Percentiles rank a stretch among this genome's conserved stretches.
Conservation (phyloP, 2,797 vertebrate species). For the Ispidina lecontei region DNA sequence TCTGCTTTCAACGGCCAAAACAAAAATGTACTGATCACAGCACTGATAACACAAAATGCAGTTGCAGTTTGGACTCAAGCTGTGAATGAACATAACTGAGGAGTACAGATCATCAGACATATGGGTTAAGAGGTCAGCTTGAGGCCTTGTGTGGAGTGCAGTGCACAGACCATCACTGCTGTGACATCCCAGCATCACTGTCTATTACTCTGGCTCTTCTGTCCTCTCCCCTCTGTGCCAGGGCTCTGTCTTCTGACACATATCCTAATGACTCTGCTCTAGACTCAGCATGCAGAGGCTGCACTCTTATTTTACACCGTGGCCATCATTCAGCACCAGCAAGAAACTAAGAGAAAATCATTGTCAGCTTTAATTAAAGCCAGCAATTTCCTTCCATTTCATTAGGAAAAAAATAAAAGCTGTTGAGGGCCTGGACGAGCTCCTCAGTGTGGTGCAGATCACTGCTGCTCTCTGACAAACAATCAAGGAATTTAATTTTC, state of each 20-base stretch:
- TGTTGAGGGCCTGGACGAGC: neutral
- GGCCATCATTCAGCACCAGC: neutral
- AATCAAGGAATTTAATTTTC: neutral
- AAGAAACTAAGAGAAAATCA: neutral
- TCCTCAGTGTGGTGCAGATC: neutral
- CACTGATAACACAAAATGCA: neutral
- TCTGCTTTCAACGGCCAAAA: neutral
- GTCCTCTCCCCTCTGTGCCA: neutral
- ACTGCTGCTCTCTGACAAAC: neutral
- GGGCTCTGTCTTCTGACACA: neutral
- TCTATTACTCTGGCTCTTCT: neutral
- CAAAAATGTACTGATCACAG: neutral
- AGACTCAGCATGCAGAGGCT: neutral
- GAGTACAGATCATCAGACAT: neutral
- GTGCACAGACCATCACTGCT: neutral
- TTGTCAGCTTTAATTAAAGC: constrained; percentile 7
- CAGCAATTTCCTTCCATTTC: neutral
- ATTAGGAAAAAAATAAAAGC: neutral
- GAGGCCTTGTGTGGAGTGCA: neutral
- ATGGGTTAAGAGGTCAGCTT: neutral
- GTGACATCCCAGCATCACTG: neutral
- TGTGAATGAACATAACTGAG: neutral
- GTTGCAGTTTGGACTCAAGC: neutral
- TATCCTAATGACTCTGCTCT: neutral
- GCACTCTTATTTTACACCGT: neutral